Evolutionary conservation across 2,797 vertebrate genomes (phyloP).

Genomic region (Thaleichthys pacificus): DNA sequence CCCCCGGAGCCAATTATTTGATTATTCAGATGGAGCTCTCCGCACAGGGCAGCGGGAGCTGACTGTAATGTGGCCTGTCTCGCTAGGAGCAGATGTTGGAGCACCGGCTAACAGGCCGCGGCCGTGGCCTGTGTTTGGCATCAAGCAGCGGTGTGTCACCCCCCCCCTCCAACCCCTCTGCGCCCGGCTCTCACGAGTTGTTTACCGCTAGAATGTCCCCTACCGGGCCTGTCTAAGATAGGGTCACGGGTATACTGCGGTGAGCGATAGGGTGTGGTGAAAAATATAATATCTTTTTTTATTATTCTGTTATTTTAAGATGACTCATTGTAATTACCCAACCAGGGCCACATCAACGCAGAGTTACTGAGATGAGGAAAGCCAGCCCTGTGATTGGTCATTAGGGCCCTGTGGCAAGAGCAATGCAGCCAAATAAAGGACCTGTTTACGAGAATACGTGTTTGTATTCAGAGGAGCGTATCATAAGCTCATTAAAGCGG

Average conservation of each 20-base stretch:
- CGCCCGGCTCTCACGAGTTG: conserved; percentile 28
- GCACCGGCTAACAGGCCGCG: conserved; percentile 50
- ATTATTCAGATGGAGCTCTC: conserved; percentile 58
- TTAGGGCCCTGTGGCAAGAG: not conserved
- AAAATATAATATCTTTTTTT: no score
- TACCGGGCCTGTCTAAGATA: conserved; percentile 3
- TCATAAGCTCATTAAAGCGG: conserved; percentile 71
- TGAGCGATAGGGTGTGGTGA: no score
- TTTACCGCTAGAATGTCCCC: conserved; percentile 27
- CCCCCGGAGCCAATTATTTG: conserved; percentile 60
- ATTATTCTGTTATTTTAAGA: no score
- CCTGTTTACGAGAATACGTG: not conserved
- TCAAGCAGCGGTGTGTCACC: conserved; percentile 25
- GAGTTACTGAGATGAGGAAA: not conserved
- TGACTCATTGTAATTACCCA: not conserved
- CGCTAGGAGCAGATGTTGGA: conserved; percentile 68
- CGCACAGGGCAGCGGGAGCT: conserved; percentile 27
- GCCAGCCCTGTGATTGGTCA: not conserved
- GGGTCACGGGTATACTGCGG: no score
- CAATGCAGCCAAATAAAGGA: not conserved
- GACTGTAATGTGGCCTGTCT: conserved; percentile 37
- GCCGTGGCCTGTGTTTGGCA: conserved; percentile 36
- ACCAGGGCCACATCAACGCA: not conserved
- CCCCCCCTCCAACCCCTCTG: not conserved
- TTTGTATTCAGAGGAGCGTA: conserved; percentile 57